Conservation (phyloP, 1,140 invertebrate species). For the Ceratosolen fusciceps region DNA sequence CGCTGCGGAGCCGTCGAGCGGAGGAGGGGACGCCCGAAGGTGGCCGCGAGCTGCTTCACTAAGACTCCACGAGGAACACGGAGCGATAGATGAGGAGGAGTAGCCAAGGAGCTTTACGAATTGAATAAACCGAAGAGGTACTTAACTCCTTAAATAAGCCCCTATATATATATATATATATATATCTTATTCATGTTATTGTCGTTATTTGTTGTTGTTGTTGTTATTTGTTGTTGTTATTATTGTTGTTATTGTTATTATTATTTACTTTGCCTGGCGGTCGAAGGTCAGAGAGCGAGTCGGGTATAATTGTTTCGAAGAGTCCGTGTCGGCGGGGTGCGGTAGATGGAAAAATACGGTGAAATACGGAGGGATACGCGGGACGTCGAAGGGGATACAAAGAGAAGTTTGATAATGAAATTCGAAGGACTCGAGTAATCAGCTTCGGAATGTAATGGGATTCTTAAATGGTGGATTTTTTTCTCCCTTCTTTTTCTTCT, state of each 20-base stretch:
- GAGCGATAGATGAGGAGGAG: neutral
- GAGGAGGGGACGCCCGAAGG: neutral
- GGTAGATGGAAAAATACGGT: neutral
- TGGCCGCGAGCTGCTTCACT: neutral
- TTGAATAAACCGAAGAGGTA: constrained; percentile 10
- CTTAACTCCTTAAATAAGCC: neutral
- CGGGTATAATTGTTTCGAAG: too few relatives aligned
- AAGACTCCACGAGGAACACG: neutral
- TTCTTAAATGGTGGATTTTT: neutral
- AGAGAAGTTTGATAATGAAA: neutral
- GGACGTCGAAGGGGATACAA: neutral
- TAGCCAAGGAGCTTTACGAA: neutral
- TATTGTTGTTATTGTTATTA: too few relatives aligned
- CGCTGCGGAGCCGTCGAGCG: neutral
- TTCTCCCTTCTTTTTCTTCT: too few relatives aligned
- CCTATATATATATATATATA: too few relatives aligned
- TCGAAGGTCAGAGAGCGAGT: too few relatives aligned
- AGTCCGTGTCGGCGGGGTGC: too few relatives aligned
- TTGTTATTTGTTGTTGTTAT: neutral
- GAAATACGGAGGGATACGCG: neutral
- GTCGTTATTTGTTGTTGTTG: too few relatives aligned
- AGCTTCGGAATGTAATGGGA: neutral
- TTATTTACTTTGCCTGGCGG: too few relatives aligned
- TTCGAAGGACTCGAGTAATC: neutral
- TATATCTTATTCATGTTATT: too few relatives aligned